phyloP scores from a whole-genome alignment of 2,113 vertebrate genomes.

The human (Homo sapiens) region GRCh38 chr5:19772001-19772500 shows the following conservation, averaged over 20 bases:
- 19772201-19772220: neutral
- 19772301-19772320: neutral
- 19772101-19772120: neutral
- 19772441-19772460: neutral
- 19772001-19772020: neutral
- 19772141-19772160: neutral
- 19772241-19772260: neutral
- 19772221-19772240: neutral
- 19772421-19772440: neutral
- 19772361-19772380: neutral
- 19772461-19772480: neutral
- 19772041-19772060: neutral
- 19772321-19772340: neutral
- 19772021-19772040: neutral
- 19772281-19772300: neutral
- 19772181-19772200: neutral
- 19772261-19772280: neutral
- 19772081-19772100: neutral
- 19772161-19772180: neutral
- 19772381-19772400: neutral
- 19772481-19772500: neutral
- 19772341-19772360: neutral
- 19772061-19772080: neutral
- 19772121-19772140: neutral
- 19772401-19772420: neutral